Evolutionary conservation across 2,888 invertebrate genomes (phyloP), one percentile per base, ranked within the genome.

Genomic region (Cyclophora punctaria): DNA sequence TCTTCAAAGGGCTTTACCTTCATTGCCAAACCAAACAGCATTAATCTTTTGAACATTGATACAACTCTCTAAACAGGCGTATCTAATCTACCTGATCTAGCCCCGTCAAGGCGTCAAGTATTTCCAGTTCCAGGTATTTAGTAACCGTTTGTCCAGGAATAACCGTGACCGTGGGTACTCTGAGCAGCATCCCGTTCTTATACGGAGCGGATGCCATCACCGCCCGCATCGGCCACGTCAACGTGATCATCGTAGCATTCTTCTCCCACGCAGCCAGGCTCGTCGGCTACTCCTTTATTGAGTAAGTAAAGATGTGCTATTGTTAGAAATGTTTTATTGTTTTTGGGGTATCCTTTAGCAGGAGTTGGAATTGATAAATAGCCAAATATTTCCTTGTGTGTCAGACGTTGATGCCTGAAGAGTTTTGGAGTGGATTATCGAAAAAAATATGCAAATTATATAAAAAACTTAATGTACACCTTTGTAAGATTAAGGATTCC

Each of bases 121-220:
- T 44, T 44, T 48, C 53, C 50, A 49, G 37, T 50, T 50, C 47
- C 41, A 35, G 40, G 41, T 50, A 35, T 34, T 55, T 63, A 62
- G 60, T 57, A 58, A 59, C 49, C 42, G 59, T 66, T 59, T 59
- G 59, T 79, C 60, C 78, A 93, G 93, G 94, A 65, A 91, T 96
- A 64, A 96, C 96, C 60, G 93, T 96, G 64, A 95, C 96, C 49
- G 94, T 95, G 63, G 96, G 95, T 49, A 95, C 95, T 1, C 80
- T 96, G 47, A 94, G 94, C 77, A 95, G 95, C 72, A 91, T 96
- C 70, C 96, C 96, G 60, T 95, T 96, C 78, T 87, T 97, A 56
- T 95, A 95, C 76, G 93, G 94, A 7, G 94, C 96, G 6, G 96
- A 96, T 69, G 92, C 91, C 77, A 94, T 97, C 71, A 94, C 96